phyloP scores from a whole-genome alignment of 2,113 vertebrate genomes.

The Pseudopodoces humilis region DNA sequence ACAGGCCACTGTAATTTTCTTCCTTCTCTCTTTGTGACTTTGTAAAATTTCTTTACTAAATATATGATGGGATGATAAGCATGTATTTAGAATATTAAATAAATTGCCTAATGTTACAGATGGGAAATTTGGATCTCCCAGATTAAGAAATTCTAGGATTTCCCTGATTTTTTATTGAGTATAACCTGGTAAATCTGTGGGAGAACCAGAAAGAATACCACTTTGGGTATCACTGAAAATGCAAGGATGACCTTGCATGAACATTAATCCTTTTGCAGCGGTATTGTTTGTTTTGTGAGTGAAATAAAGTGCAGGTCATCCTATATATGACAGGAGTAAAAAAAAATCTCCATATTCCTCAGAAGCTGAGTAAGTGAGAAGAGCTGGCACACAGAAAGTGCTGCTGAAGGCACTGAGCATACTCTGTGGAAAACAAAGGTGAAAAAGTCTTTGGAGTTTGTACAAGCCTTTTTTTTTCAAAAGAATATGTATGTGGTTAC shows the following conservation, averaged over 20 bases:
- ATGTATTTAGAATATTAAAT: not conserved
- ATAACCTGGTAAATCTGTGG: not conserved
- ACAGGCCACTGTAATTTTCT: not conserved
- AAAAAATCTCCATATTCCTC: not conserved
- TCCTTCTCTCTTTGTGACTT: not conserved
- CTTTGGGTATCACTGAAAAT: not conserved
- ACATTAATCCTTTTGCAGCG: not conserved
- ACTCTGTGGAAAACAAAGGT: not conserved
- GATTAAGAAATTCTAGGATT: not conserved
- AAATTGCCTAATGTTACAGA: not conserved
- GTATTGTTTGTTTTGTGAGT: not conserved
- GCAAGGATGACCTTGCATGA: not conserved
- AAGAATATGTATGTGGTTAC: fast-evolving
- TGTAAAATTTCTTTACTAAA: not conserved
- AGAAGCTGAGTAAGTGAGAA: not conserved
- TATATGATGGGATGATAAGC: not conserved
- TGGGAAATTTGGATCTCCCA: not conserved
- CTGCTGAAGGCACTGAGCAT: not conserved
- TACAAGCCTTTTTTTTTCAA: not conserved
- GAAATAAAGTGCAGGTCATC: fast-evolving
- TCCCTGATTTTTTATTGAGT: not conserved
- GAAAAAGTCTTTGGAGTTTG: not conserved
- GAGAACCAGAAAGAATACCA: not conserved
- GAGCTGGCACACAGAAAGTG: not conserved
- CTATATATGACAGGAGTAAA: not conserved